Evolutionary conservation across 2,888 invertebrate genomes (phyloP), one percentile per base, ranked within the genome.

Genomic region (Drosophila nr. perissopoda): DNA sequence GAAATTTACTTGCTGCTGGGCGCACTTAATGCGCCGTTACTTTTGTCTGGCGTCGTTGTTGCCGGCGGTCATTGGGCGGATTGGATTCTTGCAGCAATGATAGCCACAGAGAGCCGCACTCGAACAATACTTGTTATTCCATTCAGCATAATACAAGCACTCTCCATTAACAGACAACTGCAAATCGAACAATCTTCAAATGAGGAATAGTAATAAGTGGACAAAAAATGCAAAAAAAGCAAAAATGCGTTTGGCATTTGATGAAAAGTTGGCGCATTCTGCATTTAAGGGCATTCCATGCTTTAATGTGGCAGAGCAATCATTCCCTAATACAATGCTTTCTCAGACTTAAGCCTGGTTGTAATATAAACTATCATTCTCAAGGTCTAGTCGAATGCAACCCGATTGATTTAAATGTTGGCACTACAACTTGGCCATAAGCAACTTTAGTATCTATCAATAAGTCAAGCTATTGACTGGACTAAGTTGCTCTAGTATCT

Each of bases 11-110:
- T 58, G 75, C 81, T 75, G 77, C 65, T 74, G 83, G 70, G 78
- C 76, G 74, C 76, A 83, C 76, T 83, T 81, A 79, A 84, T 83
- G 76, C 79, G 70, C 84, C 82, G 79, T 81, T 79, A 84, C 74
- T 72, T 79, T 73, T 66, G 83, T 76, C 76, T 74, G 76, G 76
- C 83, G 53, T 61, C 62, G 78, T 18, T n/a, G 31, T 36, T 18
- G 36, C 18, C 33, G 58, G 13, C 66, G 54, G 76, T 59, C 67
- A 65, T 63, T 52, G 49, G 59, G 34, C 21, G 59, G 29, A 62
- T 59, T 51, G 78, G 75, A 79, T 60, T 70, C 59, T 60, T 58
- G 61, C 54, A 49, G 56, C 46, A 74, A 74, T 60, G 74, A 74
- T 74, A 73, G 68, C 68, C 54, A 64, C 27, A 36, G 25, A 25